These are phyloP conservation scores for Microctenopoma lineatum DNA, from an alignment of 2,797 vertebrate species.

Conservation along the genomic window DNA sequence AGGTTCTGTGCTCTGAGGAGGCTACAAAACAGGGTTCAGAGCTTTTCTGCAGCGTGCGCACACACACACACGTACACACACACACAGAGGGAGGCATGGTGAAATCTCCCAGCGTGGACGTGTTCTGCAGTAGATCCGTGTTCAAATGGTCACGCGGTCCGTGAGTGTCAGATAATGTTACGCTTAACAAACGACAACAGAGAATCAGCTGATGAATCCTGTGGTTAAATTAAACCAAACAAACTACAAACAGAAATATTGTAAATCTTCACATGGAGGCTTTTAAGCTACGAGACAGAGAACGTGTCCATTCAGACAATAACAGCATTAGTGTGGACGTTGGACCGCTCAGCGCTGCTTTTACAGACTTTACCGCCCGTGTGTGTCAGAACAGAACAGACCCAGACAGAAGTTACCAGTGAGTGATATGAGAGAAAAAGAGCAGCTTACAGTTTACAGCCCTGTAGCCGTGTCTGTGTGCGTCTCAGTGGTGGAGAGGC, in stretches of 20 bases:
- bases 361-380: not conserved
- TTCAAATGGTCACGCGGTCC: not conserved
- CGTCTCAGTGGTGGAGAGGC: constrained; percentile 20
- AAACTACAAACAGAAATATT: too few relatives aligned
- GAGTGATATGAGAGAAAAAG: constrained; percentile 10
- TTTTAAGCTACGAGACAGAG: too few relatives aligned
- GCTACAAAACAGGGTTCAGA: not conserved
- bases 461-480: constrained; percentile 26
- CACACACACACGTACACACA: not conserved
- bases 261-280: too few relatives aligned
- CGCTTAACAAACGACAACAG: too few relatives aligned
- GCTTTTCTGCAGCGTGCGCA: constrained; percentile 10
- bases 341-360: too few relatives aligned
- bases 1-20: constrained; percentile 62
- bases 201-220: too few relatives aligned
- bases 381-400: not conserved
- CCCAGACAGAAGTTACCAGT: not conserved
- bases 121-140: not conserved
- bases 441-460: constrained; percentile 29
- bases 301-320: too few relatives aligned
- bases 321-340: too few relatives aligned
- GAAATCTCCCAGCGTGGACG: constrained; percentile 38
- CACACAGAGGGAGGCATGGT: not conserved
- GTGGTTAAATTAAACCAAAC: too few relatives aligned
- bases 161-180: too few relatives aligned